Conservation (phyloP, 2,113 vertebrate genomes). For the Oreotragus oreotragus region DNA sequence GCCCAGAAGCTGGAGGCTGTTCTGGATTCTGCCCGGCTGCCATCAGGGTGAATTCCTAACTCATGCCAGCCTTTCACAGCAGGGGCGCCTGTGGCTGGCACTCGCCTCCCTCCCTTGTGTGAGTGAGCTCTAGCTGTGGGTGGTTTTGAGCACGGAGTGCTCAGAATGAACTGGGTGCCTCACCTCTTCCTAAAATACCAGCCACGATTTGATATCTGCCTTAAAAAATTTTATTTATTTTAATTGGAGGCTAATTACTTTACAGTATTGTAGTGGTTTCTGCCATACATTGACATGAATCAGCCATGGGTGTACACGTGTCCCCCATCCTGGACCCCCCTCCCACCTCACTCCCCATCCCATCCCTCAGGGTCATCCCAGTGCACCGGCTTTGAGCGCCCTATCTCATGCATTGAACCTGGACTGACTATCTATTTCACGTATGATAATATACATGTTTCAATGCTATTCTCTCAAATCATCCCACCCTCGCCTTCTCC, state of each 20-base stretch:
- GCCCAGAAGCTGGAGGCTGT: neutral
- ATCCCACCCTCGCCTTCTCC: too few relatives aligned
- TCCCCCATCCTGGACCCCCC: neutral
- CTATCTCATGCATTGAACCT: neutral
- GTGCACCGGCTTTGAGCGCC: neutral
- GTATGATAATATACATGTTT: too few relatives aligned
- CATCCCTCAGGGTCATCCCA: neutral
- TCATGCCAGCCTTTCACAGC: too few relatives aligned
- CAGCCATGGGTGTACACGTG: neutral
- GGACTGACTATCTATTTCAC: too few relatives aligned
- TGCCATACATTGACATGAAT: neutral
- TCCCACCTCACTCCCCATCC: neutral
- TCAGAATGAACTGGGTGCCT: neutral
- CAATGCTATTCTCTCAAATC: too few relatives aligned
- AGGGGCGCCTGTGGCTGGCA: neutral
- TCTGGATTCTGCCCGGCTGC: neutral
- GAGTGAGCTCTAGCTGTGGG: neutral
- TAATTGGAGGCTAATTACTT: neutral
- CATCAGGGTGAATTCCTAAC: rapidly evolving
- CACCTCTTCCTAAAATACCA: neutral
- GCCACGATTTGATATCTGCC: neutral
- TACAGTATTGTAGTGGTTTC: neutral
- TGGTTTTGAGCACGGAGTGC: neutral
- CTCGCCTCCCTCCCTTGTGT: too few relatives aligned
- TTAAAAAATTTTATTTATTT: neutral